phyloP scores from a whole-genome alignment of 2,113 vertebrate species.

The Plecotus auritus region DNA sequence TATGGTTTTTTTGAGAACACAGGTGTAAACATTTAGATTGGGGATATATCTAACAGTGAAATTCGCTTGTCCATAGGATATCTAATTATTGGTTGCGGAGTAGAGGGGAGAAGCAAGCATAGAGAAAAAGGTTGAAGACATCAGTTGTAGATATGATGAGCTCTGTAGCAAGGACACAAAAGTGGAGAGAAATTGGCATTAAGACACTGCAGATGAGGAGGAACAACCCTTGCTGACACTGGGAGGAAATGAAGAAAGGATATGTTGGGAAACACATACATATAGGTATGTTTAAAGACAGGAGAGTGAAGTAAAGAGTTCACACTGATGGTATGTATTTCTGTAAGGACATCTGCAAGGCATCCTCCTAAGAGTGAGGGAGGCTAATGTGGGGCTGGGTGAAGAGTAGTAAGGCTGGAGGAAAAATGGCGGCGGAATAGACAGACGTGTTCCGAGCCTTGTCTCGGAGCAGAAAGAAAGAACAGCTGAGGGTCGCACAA shows the following conservation, averaged over 20 bases:
- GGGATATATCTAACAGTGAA: not conserved
- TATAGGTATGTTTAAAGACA: not conserved
- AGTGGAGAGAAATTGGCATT: not conserved
- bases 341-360: not conserved
- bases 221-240: not conserved
- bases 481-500: too few species aligned
- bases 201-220: not conserved
- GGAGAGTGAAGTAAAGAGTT: not conserved
- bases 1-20: not conserved
- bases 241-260: not conserved
- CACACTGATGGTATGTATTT: not conserved
- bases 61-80: not conserved
- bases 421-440: too few species aligned
- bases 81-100: not conserved
- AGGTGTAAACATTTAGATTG: not conserved
- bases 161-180: not conserved
- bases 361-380: not conserved
- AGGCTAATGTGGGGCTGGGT: not conserved
- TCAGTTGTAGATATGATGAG: not conserved
- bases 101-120: not conserved
- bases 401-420: too few species aligned
- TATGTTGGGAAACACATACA: not conserved
- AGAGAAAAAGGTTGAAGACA: not conserved
- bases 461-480: too few species aligned
- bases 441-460: too few species aligned